Evolutionary conservation across 2,797 vertebrate species (phyloP).

Genomic region (Periophthalmus magnuspinnatus): DNA sequence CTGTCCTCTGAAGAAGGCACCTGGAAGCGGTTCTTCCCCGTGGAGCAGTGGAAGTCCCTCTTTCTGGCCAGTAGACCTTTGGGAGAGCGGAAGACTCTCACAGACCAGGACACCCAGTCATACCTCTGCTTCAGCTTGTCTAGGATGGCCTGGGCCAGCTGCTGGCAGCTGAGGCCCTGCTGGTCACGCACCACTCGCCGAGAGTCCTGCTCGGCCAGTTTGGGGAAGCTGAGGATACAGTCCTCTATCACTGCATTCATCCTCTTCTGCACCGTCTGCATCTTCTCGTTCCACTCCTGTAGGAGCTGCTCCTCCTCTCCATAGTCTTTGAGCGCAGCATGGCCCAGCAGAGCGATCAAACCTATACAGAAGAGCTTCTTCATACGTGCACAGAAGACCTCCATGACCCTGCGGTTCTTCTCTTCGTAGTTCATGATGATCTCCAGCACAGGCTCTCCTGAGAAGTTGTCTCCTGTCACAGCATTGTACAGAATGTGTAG

Average conservation of each 20-base stretch:
- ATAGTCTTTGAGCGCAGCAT: constrained; percentile 69
- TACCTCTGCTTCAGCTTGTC: constrained; percentile 73
- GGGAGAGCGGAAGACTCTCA: constrained; percentile 70
- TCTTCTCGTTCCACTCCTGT: constrained; percentile 72
- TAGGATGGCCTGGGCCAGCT: constrained; percentile 69
- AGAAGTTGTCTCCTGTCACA: constrained; percentile 74
- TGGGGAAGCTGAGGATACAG: constrained; percentile 76
- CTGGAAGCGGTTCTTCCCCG: constrained; percentile 76
- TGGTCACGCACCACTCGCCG: constrained; percentile 68
- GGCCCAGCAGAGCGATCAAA: constrained; percentile 77
- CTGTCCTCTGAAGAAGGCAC: constrained; percentile 63
- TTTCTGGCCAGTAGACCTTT: constrained; percentile 57
- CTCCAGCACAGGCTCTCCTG: constrained; percentile 75
- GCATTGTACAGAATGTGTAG: constrained; percentile 71
- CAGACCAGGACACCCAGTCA: constrained; percentile 81
- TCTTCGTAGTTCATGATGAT: constrained; percentile 78
- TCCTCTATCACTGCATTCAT: constrained; percentile 74
- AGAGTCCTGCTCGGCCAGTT: constrained; percentile 70
- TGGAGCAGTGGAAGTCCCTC: constrained; percentile 66
- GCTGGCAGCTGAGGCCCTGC: constrained; percentile 56
- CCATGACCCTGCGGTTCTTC: constrained; percentile 74
- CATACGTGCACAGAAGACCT: constrained; percentile 77
- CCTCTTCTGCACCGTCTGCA: constrained; percentile 71
- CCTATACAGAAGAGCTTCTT: constrained; percentile 82
- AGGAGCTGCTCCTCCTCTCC: constrained; percentile 73